Percentiles rank a stretch among this genome's conserved stretches.
Evolutionary conservation across 2,888 invertebrate genomes (phyloP).

Genomic region (Trissolcus brochymenae): DNA sequence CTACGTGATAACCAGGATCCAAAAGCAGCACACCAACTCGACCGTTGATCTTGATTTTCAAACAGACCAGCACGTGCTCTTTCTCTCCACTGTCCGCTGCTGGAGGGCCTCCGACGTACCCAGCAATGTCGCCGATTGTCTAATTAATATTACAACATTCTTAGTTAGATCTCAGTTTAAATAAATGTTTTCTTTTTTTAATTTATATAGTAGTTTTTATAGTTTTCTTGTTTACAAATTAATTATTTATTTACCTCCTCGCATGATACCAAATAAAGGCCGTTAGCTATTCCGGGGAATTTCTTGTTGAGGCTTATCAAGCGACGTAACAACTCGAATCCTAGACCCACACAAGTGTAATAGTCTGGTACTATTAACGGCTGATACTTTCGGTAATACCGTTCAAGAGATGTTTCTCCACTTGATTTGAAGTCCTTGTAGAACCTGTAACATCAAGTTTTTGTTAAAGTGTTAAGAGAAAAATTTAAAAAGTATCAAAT

Average conservation of each 20-base stretch:
- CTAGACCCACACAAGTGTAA: conserved; percentile 93
- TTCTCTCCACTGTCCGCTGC: conserved; percentile 84
- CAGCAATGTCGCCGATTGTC: conserved; percentile 76
- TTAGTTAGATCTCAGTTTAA: neutral
- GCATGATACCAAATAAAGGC: conserved; percentile 88
- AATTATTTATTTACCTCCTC: conserved; percentile 83
- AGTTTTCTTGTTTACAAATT: neutral
- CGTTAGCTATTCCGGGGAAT: conserved; percentile 82
- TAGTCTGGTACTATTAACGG: conserved; percentile 87
- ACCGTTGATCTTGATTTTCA: conserved; percentile 85
- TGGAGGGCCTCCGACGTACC: conserved; percentile 75
- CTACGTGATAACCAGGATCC: conserved; percentile 94
- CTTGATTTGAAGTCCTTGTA: conserved; percentile 79
- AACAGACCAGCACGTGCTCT: conserved; percentile 90
- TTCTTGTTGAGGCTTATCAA: conserved; percentile 81
- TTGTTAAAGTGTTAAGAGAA: neutral
- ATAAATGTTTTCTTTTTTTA: neutral
- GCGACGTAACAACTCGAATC: conserved; percentile 85
- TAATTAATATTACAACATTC: conserved; percentile 46
- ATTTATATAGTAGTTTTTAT: neutral
- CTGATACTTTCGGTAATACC: conserved; percentile 86
- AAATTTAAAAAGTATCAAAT: neutral
- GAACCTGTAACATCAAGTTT: conserved; percentile 77
- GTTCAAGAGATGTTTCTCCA: conserved; percentile 81
- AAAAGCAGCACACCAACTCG: conserved; percentile 87